These are phyloP conservation scores for Pelusios castaneus DNA, from an alignment of 2,113 vertebrate species.

Conservation along the genomic window DNA sequence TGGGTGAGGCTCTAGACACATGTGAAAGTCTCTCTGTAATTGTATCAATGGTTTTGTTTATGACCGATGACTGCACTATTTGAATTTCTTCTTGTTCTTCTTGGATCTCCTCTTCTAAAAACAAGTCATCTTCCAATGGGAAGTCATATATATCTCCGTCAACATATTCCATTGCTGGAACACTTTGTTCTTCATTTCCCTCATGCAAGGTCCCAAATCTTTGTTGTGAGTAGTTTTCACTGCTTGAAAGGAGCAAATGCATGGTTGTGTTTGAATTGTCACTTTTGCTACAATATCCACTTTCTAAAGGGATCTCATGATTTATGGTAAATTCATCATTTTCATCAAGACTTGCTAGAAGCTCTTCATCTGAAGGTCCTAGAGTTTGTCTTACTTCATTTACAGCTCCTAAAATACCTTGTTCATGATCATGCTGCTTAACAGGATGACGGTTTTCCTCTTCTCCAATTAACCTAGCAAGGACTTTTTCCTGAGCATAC, in stretches of 20 bases:
- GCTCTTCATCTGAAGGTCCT: slow-evolving; percentile 86
- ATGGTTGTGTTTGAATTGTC: slow-evolving; percentile 54
- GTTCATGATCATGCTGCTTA: slow-evolving; percentile 36
- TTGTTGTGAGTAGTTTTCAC: not conserved
- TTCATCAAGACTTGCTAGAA: slow-evolving; percentile 87
- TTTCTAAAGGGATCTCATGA: slow-evolving; percentile 69
- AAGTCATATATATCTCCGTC: slow-evolving; percentile 86
- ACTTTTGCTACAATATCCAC: slow-evolving; percentile 78
- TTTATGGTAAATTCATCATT: slow-evolving; percentile 71
- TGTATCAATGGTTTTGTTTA: slow-evolving; percentile 29
- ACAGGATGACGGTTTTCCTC: slow-evolving; percentile 52
- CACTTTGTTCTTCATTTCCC: slow-evolving; percentile 17
- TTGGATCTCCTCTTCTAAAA: slow-evolving; percentile 75
- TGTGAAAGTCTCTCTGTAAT: slow-evolving; percentile 20
- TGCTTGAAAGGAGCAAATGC: not conserved
- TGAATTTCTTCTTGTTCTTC: slow-evolving; percentile 62
- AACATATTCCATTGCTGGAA: slow-evolving; percentile 40
- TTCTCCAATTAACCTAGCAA: slow-evolving; percentile 87
- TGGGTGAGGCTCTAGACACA: not conserved
- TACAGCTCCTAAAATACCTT: slow-evolving; percentile 28
- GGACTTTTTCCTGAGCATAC: slow-evolving; percentile 81
- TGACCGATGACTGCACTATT: slow-evolving; percentile 4
- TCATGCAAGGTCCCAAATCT: slow-evolving; percentile 26
- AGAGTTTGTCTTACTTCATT: slow-evolving; percentile 64
- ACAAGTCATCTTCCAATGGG: slow-evolving; percentile 82